Evolutionary conservation across 1,140 invertebrate species (phyloP), one percentile per base, ranked within the genome.

Genomic region (Drosophila arawakana): DNA sequence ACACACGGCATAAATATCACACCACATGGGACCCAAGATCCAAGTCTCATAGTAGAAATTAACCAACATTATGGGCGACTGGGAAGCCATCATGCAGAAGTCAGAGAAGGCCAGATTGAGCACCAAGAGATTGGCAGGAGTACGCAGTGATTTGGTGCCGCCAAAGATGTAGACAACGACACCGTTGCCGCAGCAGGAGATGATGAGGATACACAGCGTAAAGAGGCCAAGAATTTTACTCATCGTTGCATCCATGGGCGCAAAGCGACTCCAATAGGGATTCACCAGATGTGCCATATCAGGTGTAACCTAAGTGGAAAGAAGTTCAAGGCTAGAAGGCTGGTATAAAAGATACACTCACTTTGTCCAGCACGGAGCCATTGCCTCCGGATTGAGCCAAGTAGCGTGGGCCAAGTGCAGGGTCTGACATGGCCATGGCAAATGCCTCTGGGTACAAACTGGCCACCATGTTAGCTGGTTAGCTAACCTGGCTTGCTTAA

Each of bases 1-100:
- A 52, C 94, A 93, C 82, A 96, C 94, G 6, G 95, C 97, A 83
- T 97, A 97, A 0, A 98, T 84, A 90, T 97, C 95, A 89, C 97
- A 98, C 92, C 96, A 96, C 39, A 97, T 92, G 18, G 96, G 95
- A 50, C 96, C 97, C 73, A 97, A 94, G 41, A 96, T 94, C 97
- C 97, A 98, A 0, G 96, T 97, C 93, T 97, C 96, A 80, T 96
- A 94, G 86, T 96, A 97, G 91, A 97, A 97, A 92, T 97, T 98
- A 61, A 97, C 94, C 13, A 97, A 95, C 96, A 97, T 97, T 43
- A 96, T 94, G 11, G 97, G 96, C 63, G 95, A 95, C 96, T 97
- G 97, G 37, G 93, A 93, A 65, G 95, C 93, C 96, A 98, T 98
- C 96, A 98, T 97, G 37, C 95, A 92, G 85, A 98, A 97, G 90